Base-by-base conservation (phyloP, 2,113 vertebrate genomes). In the Marcusenius ussheri region DNA sequence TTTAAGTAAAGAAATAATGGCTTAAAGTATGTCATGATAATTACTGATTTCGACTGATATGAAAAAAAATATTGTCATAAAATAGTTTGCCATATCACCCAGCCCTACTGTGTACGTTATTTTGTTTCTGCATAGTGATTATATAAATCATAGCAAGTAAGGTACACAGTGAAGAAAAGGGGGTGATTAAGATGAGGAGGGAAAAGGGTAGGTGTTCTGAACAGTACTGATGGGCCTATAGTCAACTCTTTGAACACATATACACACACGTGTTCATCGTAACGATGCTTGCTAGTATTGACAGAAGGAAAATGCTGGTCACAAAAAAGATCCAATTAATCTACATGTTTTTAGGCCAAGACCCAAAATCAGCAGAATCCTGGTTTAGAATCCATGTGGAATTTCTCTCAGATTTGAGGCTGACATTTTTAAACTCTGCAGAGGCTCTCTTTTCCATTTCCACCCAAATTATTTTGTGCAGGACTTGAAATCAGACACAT, bases 401-500 rank as follows among this genome's bases (percentile, higher is more conserved):
- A 84, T 42, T 46, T 46, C 21, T 47, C 42, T 84, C 45, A 9
- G 45, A 9, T n/a, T 51, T 19, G 27, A 88, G 31, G 31, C 8
- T n/a, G 5, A 45, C 19, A 66, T 21, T 66, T 51, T 27, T 19
- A 87, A 62, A 53, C 66, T 77, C 56, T 42, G 62, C n/a, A 51
- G 27, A 17, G 39, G 45, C 46, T 51, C 85, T 53, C 53, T 42
- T 47, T 83, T 83, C 56, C 27, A 8, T 21, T 51, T 17, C 31
- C 56, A 13, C 70, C 47, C 49, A 89, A 13, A 53, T 89, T 77
- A 83, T 83, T 66, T 83, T 89, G 88, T 3, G 31, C 11, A 42
- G 17, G 85, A 77, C 62, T 77, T 77, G 5, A 50, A 87, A 53
- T 90, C 58, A 51, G 45, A 90, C 56, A 85, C 80, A 70, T 17